Conservation (phyloP, 2,797 vertebrate genomes). For the Scarus forsteni region DNA sequence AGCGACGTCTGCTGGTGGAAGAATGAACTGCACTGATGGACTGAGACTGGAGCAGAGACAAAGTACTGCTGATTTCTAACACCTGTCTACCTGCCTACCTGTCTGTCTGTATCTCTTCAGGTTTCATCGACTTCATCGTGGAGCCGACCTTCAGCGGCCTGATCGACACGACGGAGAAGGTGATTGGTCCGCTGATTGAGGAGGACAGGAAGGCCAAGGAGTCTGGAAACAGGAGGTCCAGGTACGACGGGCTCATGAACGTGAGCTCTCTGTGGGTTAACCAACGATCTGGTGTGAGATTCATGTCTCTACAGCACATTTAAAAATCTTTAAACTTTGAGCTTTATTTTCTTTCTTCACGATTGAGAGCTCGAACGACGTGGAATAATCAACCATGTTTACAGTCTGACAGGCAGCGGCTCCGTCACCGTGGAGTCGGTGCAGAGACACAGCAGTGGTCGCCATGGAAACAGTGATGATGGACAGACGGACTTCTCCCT, state of each 20-base stretch:
- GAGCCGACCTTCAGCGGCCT: constrained; percentile 97
- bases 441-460: constrained; percentile 83
- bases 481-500: constrained; percentile 89
- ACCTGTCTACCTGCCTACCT: too few species aligned
- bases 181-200: constrained; percentile 96
- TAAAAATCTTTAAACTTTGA: too few species aligned
- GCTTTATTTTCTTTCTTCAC: neutral
- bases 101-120: constrained; percentile 67
- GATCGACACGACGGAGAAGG: constrained; percentile 96
- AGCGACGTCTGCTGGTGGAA: constrained; percentile 11
- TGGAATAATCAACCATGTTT: too few species aligned
- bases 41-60: neutral
- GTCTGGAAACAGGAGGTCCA: constrained; percentile 67
- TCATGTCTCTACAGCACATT: too few species aligned
- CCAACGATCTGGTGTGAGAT: too few species aligned
- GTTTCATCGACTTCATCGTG: constrained; percentile 98
- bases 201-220: constrained; percentile 85
- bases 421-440: constrained; percentile 85
- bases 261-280: too few species aligned
- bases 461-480: constrained; percentile 67
- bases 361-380: too few species aligned
- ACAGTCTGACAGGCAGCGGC: constrained; percentile 81
- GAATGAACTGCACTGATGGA: neutral
- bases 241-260: too few species aligned
- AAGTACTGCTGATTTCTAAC: neutral